Evolutionary conservation across 1,140 invertebrate species (phyloP).

Genomic region (Thrips palmi): DNA sequence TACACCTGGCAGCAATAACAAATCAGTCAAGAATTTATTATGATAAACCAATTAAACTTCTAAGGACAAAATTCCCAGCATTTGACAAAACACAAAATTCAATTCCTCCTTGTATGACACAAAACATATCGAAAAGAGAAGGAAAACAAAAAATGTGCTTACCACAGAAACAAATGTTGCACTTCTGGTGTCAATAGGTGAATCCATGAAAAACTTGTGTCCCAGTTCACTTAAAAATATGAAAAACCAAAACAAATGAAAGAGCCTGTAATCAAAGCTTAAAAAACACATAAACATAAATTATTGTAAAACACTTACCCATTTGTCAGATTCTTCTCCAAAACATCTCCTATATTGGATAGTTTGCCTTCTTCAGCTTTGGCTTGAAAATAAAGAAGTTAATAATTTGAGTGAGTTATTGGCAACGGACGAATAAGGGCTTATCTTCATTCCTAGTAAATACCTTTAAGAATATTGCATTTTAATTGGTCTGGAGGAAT

Average conservation of each 20-base stretch:
- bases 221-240: too few species aligned
- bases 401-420: not conserved
- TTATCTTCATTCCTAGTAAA: slow-evolving; percentile 12
- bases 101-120: slow-evolving; percentile 16
- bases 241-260: slow-evolving; percentile 1
- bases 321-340: slow-evolving; percentile 16
- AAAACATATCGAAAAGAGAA: slow-evolving; percentile 13
- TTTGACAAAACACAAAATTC: slow-evolving; percentile 20
- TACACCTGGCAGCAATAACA: too few species aligned
- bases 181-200: slow-evolving; percentile 9
- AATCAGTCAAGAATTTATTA: too few species aligned
- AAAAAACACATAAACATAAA: slow-evolving; percentile 4
- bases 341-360: slow-evolving; percentile 8
- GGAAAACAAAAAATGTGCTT: slow-evolving; percentile 24
- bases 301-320: slow-evolving; percentile 8
- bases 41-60: too few species aligned
- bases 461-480: slow-evolving; percentile 86
- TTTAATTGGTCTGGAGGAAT: slow-evolving; percentile 77
- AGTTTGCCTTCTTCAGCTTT: slow-evolving; percentile 32
- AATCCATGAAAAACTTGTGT: slow-evolving; percentile 18
- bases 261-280: not conserved
- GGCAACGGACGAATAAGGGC: not conserved
- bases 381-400: slow-evolving; percentile 21
- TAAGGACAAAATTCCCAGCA: slow-evolving; percentile 24
- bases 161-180: slow-evolving; percentile 58